phyloP scores from a whole-genome alignment of 2,113 vertebrate genomes.

The Oenanthe melanoleuca region DNA sequence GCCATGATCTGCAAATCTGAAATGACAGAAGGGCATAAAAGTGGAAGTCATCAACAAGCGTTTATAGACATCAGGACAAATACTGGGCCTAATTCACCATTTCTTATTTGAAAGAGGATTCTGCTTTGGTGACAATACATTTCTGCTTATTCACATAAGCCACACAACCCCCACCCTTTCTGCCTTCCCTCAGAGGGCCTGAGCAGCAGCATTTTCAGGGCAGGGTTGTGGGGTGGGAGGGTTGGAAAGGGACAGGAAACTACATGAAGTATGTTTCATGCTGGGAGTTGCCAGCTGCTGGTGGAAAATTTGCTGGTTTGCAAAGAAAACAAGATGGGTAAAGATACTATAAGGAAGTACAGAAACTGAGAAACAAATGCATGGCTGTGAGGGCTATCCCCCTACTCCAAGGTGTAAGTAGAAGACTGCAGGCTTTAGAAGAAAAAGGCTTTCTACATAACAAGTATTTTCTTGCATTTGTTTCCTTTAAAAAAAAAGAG shows the following conservation, averaged over 20 bases:
- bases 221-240: not conserved
- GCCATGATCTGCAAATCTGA: constrained; percentile 88
- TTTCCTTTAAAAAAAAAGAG: not conserved
- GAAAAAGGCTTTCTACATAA: not conserved
- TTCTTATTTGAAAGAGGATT: constrained; percentile 18
- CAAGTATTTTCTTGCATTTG: not conserved
- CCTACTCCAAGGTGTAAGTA: not conserved
- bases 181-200: constrained; percentile 9
- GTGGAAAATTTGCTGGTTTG: not conserved
- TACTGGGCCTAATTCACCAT: constrained; percentile 55
- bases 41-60: constrained; percentile 39
- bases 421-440: not conserved
- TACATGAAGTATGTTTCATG: not conserved
- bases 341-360: not conserved
- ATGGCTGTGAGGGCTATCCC: not conserved
- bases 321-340: not conserved
- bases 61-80: constrained; percentile 62
- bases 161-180: constrained; percentile 56
- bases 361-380: constrained; percentile 3
- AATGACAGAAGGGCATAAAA: constrained; percentile 64
- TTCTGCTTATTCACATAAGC: not conserved
- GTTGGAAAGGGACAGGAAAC: not conserved
- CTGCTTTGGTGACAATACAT: constrained; percentile 41
- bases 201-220: not conserved
- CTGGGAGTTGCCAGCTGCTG: not conserved